Conservation (phyloP, 2,888 invertebrate species). For the Epicampocera succincta region DNA sequence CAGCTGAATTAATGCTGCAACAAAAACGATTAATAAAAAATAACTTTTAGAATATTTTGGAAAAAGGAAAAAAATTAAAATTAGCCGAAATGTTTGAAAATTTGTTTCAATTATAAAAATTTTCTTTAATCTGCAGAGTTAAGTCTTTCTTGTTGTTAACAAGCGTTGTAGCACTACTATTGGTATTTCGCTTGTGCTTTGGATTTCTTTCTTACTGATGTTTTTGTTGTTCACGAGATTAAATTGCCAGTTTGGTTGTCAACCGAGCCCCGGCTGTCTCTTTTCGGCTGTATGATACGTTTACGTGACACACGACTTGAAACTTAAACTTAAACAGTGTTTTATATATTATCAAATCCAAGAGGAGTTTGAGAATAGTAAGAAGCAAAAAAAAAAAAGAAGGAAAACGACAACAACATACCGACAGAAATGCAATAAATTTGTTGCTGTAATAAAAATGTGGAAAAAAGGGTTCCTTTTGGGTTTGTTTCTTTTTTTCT, state of each 20-base stretch:
- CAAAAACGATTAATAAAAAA: too few relatives aligned
- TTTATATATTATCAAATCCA: conserved; percentile 14
- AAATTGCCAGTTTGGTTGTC: conserved; percentile 54
- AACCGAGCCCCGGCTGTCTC: conserved; percentile 1
- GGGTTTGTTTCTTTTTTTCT: neutral
- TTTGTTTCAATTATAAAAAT: too few relatives aligned
- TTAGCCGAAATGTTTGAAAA: too few relatives aligned
- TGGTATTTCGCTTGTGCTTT: too few relatives aligned
- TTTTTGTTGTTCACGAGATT: conserved; percentile 28
- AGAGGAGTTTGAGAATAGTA: conserved; percentile 5
- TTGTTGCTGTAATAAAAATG: conserved; percentile 48
- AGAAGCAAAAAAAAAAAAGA: neutral
- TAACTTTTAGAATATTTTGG: too few relatives aligned
- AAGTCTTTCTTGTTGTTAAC: too few relatives aligned
- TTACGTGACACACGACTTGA: conserved; percentile 65
- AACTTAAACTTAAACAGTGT: conserved; percentile 25
- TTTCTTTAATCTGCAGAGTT: too few relatives aligned
- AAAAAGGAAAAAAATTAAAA: too few relatives aligned
- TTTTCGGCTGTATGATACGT: conserved; percentile 46
- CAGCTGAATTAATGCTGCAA: too few relatives aligned
- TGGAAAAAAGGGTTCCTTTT: conserved; percentile 43
- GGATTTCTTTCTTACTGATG: neutral
- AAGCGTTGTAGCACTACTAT: too few relatives aligned
- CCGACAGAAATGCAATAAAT: conserved; percentile 46
- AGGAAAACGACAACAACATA: neutral